Percentiles rank a stretch among this genome's conserved stretches.
Evolutionary conservation across 2,113 vertebrate species (phyloP).

Genomic region (Corydoras maculifer): DNA sequence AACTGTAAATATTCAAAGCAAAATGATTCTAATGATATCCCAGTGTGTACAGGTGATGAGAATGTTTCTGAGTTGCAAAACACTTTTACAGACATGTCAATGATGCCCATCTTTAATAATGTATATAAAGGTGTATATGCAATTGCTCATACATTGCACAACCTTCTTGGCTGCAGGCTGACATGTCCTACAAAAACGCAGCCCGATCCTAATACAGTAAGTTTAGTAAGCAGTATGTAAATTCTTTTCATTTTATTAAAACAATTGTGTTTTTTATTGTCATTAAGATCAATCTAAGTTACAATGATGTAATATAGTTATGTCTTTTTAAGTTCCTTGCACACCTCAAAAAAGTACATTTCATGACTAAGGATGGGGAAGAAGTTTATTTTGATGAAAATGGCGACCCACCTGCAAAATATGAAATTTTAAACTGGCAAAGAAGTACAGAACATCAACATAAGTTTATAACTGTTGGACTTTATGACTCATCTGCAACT

Average conservation of each 20-base stretch:
- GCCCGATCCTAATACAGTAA: conserved; percentile 22
- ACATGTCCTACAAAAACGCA: conserved; percentile 24
- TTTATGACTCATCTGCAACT: conserved; percentile 44
- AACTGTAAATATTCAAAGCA: conserved; percentile 32
- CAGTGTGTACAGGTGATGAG: conserved; percentile 40
- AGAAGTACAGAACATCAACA: conserved; percentile 43
- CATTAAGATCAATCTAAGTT: too few species aligned
- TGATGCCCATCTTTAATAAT: conserved; percentile 46
- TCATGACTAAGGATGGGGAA: conserved; percentile 53
- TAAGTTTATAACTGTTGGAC: conserved; percentile 42
- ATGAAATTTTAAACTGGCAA: conserved; percentile 68
- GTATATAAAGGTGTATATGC: conserved; percentile 50
- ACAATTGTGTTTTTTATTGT: too few species aligned
- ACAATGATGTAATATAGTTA: background rate
- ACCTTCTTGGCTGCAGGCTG: conserved; percentile 29
- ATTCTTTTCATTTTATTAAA: too few species aligned
- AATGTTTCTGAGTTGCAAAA: conserved; percentile 36
- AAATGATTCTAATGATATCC: background rate
- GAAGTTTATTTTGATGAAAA: conserved; percentile 62
- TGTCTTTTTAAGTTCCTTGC: conserved; percentile 46
- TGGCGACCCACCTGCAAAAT: conserved; percentile 57
- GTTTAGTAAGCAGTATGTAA: conserved; percentile 2
- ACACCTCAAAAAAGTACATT: conserved; percentile 57
- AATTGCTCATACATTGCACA: conserved; percentile 43
- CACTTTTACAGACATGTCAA: conserved; percentile 44